These are phyloP conservation scores for Pachydiplax longipennis DNA, from an alignment of 2,888 invertebrate species.

Conservation along the genomic window DNA sequence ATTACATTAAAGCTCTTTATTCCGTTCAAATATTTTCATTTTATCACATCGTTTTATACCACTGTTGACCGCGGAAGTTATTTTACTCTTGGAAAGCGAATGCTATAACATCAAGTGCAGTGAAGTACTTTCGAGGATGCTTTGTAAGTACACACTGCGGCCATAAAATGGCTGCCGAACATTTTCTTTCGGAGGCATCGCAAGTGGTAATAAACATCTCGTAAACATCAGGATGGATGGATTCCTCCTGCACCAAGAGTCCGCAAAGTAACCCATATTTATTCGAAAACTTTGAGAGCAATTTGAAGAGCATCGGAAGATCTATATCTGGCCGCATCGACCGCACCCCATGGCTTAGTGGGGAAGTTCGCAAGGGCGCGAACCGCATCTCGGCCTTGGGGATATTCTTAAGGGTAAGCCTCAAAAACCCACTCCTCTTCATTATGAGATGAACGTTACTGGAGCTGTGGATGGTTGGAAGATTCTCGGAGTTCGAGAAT, in stretches of 20 bases:
- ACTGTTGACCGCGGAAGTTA: too few species aligned
- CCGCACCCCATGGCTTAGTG: background rate
- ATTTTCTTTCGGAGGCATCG: too few species aligned
- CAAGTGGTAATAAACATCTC: background rate
- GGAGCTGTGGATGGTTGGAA: background rate
- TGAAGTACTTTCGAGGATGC: too few species aligned
- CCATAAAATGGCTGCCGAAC: background rate
- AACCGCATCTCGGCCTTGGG: slow-evolving; percentile 5
- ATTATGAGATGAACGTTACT: slow-evolving; percentile 11
- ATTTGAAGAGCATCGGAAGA: slow-evolving; percentile 10
- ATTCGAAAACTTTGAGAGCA: slow-evolving; percentile 27
- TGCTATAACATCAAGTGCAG: too few species aligned
- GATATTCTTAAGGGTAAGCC: slow-evolving; percentile 25
- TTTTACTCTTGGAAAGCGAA: too few species aligned
- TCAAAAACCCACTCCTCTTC: slow-evolving; percentile 23
- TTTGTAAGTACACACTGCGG: too few species aligned
- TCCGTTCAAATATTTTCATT: too few species aligned
- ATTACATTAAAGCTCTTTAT: too few species aligned
- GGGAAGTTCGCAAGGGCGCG: background rate
- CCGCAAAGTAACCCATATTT: slow-evolving; percentile 30
- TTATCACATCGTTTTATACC: too few species aligned
- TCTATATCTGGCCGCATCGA: slow-evolving; percentile 7
- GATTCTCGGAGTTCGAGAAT: background rate
- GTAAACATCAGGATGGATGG: background rate
- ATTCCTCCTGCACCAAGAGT: background rate